A percentile compares a stretch with the other conserved stretches of the same genome.
These are phyloP conservation scores for Macrochelys suwanniensis DNA, from an alignment of 2,797 vertebrate species.

Conservation along the genomic window DNA sequence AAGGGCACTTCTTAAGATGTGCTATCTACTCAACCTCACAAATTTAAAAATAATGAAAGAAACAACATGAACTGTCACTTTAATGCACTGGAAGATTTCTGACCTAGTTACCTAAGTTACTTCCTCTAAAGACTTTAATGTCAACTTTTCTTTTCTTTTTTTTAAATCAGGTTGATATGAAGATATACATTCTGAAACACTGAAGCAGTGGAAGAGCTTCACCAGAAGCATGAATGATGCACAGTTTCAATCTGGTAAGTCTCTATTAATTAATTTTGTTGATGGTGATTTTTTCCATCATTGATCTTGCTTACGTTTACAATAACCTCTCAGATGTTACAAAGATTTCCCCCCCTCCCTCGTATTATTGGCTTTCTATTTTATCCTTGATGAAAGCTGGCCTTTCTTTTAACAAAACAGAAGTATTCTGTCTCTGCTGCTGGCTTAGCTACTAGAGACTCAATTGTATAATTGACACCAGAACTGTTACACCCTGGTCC, in stretches of 20 bases:
- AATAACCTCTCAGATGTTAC: neutral
- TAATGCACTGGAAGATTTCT: neutral
- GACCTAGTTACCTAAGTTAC: neutral
- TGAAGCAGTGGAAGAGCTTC: neutral
- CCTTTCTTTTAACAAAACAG: neutral
- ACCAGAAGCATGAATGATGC: constrained; percentile 57
- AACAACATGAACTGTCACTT: neutral
- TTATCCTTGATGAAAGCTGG: neutral
- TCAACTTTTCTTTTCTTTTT: neutral
- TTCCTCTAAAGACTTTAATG: neutral
- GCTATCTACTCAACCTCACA: neutral
- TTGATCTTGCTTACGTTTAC: neutral
- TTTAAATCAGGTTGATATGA: constrained; percentile 17
- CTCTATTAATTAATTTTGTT: neutral
- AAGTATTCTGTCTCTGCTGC: neutral
- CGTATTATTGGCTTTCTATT: neutral
- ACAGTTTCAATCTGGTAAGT: constrained; percentile 52
- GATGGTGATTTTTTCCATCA: neutral
- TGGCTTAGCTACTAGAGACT: neutral
- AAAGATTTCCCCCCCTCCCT: neutral
- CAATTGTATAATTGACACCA: neutral
- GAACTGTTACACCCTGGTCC: neutral
- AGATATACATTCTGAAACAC: neutral
- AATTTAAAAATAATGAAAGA: neutral
- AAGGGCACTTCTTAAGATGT: neutral